Base-by-base conservation (phyloP, 2,797 vertebrate species). In the Eidolon dupreanum region DNA sequence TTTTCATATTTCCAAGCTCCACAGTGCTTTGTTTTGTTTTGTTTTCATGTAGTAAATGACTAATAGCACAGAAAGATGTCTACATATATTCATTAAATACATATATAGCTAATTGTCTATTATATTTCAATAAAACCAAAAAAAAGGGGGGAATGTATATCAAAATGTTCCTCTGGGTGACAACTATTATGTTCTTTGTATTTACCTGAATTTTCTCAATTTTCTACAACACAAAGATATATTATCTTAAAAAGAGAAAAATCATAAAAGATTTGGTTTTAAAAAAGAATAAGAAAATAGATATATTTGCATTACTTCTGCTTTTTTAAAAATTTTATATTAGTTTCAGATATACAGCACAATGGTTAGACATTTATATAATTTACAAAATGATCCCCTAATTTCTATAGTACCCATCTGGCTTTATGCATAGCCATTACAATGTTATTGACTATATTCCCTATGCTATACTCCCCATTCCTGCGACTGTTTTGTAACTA, bases 231-330 rank as follows among this genome's bases (percentile, higher is more conserved):
- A 63, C 66, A 73, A 84, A 53, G 24, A 84, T 53, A 24, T 49
- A 46, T 63, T 63, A 88, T 49, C 53, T 83, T 63, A 81, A 77
- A 84, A 65, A 84, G 66, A 88, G 24, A 94, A 84, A 63, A 84
- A 31, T 66, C 3, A n/a, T 41, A 61, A 74, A n/a, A 63, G 3
- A 55, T 66, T 94, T 46, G 19, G 6, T 79, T 94, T 49, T 24
- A 31, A 49, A 70, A 92, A 87, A 68, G 4, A 63, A 65, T 57
- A 65, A 7, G 19, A 36, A 86, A 79, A 55, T 49, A 51, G 19
- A 41, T 63, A 53, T 61, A 66, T 82, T 51, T 87, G 8, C n/a
- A 59, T 90, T 87, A 61, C 75, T 87, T 83, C 31, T 65, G 22
- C 31, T 87, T 90, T 78, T 49, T 16, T 2, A 49, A 49, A 49